A percentile compares a stretch with the other conserved stretches of the same genome.
Conservation (phyloP, 2,797 vertebrate genomes). For the Anas georgica region DNA sequence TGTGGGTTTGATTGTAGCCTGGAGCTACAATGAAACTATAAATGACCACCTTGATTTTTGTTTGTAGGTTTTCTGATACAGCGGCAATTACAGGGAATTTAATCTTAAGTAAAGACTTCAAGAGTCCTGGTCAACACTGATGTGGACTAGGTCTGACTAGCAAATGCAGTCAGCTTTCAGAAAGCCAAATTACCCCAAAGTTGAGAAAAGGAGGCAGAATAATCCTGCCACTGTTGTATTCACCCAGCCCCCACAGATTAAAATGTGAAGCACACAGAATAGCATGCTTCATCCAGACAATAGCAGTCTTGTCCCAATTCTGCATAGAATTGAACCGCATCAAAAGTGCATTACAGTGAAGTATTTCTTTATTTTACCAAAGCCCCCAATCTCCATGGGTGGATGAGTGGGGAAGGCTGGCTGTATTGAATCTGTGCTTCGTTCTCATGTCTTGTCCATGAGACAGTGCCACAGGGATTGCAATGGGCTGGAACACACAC, state of each 20-base stretch:
- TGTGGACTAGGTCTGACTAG: constrained; percentile 19
- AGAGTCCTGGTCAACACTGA: background rate
- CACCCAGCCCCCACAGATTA: constrained; percentile 46
- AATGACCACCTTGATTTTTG: background rate
- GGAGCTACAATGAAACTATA: background rate
- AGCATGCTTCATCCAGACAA: constrained; percentile 55
- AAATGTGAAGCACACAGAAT: constrained; percentile 66
- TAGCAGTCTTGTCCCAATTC: constrained; percentile 57
- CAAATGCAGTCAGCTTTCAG: constrained; percentile 37
- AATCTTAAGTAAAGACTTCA: background rate
- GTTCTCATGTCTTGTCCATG: constrained; percentile 1
- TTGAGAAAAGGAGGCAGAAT: constrained; percentile 32
- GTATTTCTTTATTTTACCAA: constrained; percentile 33
- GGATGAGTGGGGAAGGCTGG: constrained; percentile 25
- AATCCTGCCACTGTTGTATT: constrained; percentile 59
- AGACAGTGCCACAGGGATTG: background rate
- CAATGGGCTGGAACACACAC: background rate
- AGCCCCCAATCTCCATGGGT: background rate
- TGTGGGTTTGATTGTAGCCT: background rate
- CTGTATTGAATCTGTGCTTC: background rate
- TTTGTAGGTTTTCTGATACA: background rate
- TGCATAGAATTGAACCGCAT: background rate
- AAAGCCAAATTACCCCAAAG: constrained; percentile 30
- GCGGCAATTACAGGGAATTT: background rate
- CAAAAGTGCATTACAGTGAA: constrained; percentile 47